A percentile compares a stretch with the other conserved stretches of the same genome.
These are phyloP conservation scores for Zaprionus capensis DNA, from an alignment of 1,140 invertebrate species.

Conservation along the genomic window DNA sequence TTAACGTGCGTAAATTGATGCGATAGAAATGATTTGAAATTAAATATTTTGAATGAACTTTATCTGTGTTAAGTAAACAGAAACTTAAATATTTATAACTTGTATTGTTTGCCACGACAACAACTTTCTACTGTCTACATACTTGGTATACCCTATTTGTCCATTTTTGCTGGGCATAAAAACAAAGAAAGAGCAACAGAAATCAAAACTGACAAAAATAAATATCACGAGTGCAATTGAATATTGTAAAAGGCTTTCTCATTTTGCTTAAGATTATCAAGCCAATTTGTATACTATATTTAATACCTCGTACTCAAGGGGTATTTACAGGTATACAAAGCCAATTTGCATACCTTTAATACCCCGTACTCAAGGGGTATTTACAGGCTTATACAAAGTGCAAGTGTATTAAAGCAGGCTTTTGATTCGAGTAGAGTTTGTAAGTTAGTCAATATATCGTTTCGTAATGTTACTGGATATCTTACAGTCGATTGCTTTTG, in stretches of 20 bases:
- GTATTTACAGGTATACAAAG: not conserved
- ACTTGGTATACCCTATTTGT: not conserved
- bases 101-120: too few relatives aligned
- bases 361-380: not conserved
- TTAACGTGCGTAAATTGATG: too few relatives aligned
- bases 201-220: slow-evolving; percentile 13
- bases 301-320: not conserved
- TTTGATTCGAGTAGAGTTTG: too few relatives aligned
- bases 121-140: not conserved
- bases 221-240: slow-evolving; percentile 23
- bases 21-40: too few relatives aligned
- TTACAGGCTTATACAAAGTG: not conserved
- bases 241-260: slow-evolving; percentile 47
- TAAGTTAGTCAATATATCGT: too few relatives aligned
- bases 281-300: slow-evolving; percentile 48
- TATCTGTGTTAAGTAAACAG: too few relatives aligned
- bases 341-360: slow-evolving; percentile 43
- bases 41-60: too few relatives aligned
- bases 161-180: not conserved
- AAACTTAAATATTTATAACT: too few relatives aligned
- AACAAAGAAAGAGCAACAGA: not conserved
- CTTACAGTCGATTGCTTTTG: not conserved
- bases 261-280: slow-evolving; percentile 56
- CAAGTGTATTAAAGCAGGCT: not conserved
- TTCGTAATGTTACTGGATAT: slow-evolving; percentile 11